Conservation (phyloP, 2,888 invertebrate genomes). For the Liposcelis brunnea region DNA sequence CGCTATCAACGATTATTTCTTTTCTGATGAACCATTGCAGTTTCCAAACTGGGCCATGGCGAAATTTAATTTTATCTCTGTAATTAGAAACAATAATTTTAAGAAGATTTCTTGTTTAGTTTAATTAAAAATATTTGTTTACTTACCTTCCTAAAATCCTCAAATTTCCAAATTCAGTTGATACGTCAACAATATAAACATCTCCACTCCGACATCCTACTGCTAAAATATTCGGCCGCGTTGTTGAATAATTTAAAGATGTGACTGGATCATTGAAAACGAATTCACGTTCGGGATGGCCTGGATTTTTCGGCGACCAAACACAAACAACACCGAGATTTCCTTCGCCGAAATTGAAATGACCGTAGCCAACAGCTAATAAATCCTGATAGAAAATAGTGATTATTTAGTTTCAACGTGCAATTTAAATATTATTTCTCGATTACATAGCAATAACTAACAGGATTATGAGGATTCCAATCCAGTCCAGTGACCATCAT, state of each 20-base stretch:
- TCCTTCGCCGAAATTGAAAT: not conserved
- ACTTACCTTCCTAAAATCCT: not conserved
- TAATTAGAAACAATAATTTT: not conserved
- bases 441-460: no score
- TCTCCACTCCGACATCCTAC: not conserved
- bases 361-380: slow-evolving; percentile 4
- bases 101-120: not conserved
- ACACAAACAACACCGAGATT: not conserved
- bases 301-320: slow-evolving; percentile 5
- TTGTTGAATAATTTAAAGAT: not conserved
- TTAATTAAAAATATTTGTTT: not conserved
- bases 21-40: not conserved
- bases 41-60: not conserved
- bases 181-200: not conserved
- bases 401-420: not conserved
- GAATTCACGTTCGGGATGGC: slow-evolving; percentile 2
- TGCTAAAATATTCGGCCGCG: slow-evolving; percentile 1
- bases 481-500: not conserved
- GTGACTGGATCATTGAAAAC: not conserved
- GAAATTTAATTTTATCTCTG: not conserved
- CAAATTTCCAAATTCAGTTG: not conserved
- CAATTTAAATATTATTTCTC: no score
- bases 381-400: not conserved
- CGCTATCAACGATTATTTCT: not conserved
- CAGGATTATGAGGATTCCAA: slow-evolving; percentile 1